These are phyloP conservation scores for Nomada fucata DNA, from an alignment of 2,888 invertebrate species.

Conservation along the genomic window DNA sequence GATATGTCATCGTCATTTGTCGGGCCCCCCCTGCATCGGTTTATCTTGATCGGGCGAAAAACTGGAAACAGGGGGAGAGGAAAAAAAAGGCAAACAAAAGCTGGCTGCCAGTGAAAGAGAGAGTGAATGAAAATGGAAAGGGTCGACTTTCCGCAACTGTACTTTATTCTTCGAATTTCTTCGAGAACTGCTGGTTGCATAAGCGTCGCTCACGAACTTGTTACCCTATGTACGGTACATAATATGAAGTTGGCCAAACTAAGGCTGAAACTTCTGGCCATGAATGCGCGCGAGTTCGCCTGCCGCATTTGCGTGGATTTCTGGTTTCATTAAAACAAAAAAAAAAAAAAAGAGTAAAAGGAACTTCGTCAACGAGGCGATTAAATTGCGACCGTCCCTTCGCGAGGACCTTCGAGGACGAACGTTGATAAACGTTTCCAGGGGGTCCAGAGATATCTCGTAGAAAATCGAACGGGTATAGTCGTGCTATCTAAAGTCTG, in stretches of 20 bases:
- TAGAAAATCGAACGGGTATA: too few species aligned
- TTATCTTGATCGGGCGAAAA: slow-evolving; percentile 10
- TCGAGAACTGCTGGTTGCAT: slow-evolving; percentile 56
- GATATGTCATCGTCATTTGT: background rate
- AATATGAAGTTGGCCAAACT: slow-evolving; percentile 58
- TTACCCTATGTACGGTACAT: slow-evolving; percentile 58
- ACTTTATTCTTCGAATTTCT: slow-evolving; percentile 58
- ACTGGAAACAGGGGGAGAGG: background rate
- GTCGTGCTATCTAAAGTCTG: too few species aligned
- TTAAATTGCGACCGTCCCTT: slow-evolving; percentile 13
- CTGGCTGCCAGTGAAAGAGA: slow-evolving; percentile 31
- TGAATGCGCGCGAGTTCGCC: slow-evolving; percentile 44
- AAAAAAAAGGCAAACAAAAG: slow-evolving; percentile 18
- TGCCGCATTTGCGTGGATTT: slow-evolving; percentile 23
- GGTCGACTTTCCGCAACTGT: slow-evolving; percentile 45
- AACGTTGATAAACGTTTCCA: background rate
- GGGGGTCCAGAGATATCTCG: background rate
- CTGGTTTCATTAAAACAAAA: slow-evolving; percentile 12
- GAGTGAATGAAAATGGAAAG: slow-evolving; percentile 61
- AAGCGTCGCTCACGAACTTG: slow-evolving; percentile 64
- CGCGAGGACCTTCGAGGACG: background rate
- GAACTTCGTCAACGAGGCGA: slow-evolving; percentile 25
- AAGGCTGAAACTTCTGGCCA: slow-evolving; percentile 50
- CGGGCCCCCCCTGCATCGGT: background rate
- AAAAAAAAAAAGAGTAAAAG: background rate